Percentiles rank a stretch among this genome's conserved stretches.
phyloP scores from a whole-genome alignment of 92 coral and sea anemone species.

The Palythoa grandis region DNA sequence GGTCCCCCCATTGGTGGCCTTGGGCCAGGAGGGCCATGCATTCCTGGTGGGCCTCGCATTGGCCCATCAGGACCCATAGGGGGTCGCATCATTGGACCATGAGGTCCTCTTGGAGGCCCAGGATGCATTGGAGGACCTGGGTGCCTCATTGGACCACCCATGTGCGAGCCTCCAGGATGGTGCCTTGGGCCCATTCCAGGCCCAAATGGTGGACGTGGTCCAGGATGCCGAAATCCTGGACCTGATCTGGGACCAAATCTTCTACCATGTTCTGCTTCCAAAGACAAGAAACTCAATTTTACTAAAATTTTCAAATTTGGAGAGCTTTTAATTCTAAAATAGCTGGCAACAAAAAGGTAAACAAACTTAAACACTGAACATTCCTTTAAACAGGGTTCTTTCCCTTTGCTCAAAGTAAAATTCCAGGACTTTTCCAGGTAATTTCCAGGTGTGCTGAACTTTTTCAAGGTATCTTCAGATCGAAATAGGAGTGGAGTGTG shows the following conservation, averaged over 20 bases:
- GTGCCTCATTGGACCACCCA: slow-evolving; percentile 50
- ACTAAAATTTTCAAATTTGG: neutral
- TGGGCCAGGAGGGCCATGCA: slow-evolving; percentile 71
- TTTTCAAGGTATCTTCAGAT: too few relatives aligned
- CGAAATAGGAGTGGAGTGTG: too few relatives aligned
- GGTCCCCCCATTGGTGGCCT: slow-evolving; percentile 79
- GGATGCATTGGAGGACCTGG: slow-evolving; percentile 68
- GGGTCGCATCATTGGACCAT: slow-evolving; percentile 58
- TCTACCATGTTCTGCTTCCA: slow-evolving; percentile 77
- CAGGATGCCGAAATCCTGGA: slow-evolving; percentile 73
- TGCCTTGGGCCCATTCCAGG: slow-evolving; percentile 69
- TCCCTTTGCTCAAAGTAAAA: too few relatives aligned
- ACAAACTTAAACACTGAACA: too few relatives aligned
- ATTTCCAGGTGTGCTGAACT: too few relatives aligned
- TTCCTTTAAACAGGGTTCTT: too few relatives aligned
- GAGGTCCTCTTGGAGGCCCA: slow-evolving; percentile 63
- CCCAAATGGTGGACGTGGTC: slow-evolving; percentile 75
- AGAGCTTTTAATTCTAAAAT: neutral
- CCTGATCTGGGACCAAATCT: slow-evolving; percentile 60
- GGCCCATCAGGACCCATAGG: slow-evolving; percentile 60
- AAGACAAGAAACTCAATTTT: neutral
- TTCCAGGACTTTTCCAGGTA: too few relatives aligned
- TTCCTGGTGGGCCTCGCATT: slow-evolving; percentile 67
- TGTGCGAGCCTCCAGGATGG: slow-evolving; percentile 70
- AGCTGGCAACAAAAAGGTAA: neutral